phyloP scores from a whole-genome alignment of 2,113 vertebrate species.

The Guaruba guarouba region DNA sequence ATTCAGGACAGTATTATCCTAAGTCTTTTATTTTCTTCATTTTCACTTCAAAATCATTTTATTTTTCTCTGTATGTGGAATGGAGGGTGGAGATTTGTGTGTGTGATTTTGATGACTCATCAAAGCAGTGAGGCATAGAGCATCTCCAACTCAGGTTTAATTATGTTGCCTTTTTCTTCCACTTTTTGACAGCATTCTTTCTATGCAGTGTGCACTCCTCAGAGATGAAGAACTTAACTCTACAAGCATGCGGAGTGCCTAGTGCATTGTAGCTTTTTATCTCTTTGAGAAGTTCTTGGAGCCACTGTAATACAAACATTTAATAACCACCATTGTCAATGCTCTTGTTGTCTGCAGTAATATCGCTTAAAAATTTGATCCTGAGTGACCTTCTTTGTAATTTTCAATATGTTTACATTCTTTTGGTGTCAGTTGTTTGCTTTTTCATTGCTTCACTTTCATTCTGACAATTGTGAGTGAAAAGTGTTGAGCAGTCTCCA shows the following conservation, averaged over 20 bases:
- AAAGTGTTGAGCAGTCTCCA: background rate
- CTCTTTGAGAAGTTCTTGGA: background rate
- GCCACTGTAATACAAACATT: background rate
- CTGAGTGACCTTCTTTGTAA: background rate
- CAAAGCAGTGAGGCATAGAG: background rate
- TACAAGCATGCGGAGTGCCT: background rate
- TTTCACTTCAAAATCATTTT: background rate
- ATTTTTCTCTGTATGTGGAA: background rate
- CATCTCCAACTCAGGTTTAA: background rate
- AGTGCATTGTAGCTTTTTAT: background rate
- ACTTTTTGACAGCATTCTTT: background rate
- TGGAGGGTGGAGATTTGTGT: rapidly evolving
- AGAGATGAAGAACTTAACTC: background rate
- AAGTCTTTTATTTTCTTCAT: background rate
- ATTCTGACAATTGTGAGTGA: background rate
- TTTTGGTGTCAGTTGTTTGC: background rate
- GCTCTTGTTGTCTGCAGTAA: background rate
- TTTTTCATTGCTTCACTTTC: background rate
- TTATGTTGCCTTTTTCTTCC: background rate
- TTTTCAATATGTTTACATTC: background rate
- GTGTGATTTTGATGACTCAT: background rate
- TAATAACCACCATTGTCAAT: background rate
- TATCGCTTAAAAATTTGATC: background rate
- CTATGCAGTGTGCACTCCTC: background rate
- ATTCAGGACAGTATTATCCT: background rate